A percentile compares a stretch with the other conserved stretches of the same genome.
Conservation (phyloP, 2,888 invertebrate species). For the Rhamnusium bicolor region DNA sequence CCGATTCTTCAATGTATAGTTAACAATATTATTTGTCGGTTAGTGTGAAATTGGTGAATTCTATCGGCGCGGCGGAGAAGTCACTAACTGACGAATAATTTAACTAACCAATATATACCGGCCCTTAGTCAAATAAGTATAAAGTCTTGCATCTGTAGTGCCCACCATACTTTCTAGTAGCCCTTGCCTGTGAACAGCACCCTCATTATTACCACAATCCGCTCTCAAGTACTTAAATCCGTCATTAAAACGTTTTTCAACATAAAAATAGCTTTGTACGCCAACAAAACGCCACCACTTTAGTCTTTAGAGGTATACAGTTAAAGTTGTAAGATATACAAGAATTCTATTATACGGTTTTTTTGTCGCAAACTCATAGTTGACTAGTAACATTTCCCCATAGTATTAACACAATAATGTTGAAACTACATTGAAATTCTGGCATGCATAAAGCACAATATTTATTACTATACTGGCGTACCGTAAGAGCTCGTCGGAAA, state of each 20-base stretch:
- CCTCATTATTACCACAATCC: background rate
- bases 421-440: conserved; percentile 2
- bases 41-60: too few species aligned
- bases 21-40: too few species aligned
- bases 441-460: background rate
- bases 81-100: too few species aligned
- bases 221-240: background rate
- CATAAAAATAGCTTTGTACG: background rate
- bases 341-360: background rate
- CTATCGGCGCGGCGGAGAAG: too few species aligned
- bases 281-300: background rate
- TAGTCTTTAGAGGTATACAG: background rate
- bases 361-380: background rate
- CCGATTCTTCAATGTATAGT: too few species aligned
- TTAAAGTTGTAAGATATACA: background rate
- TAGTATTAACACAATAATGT: background rate
- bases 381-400: background rate
- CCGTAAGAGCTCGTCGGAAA: background rate
- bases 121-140: too few species aligned
- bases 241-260: background rate
- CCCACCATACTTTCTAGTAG: too few species aligned
- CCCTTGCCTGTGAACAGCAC: background rate
- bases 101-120: too few species aligned
- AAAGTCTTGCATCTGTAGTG: too few species aligned
- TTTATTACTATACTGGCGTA: background rate